These are phyloP conservation scores for Arenicola marina DNA, from an alignment of 2,888 invertebrate species.

Conservation along the genomic window DNA sequence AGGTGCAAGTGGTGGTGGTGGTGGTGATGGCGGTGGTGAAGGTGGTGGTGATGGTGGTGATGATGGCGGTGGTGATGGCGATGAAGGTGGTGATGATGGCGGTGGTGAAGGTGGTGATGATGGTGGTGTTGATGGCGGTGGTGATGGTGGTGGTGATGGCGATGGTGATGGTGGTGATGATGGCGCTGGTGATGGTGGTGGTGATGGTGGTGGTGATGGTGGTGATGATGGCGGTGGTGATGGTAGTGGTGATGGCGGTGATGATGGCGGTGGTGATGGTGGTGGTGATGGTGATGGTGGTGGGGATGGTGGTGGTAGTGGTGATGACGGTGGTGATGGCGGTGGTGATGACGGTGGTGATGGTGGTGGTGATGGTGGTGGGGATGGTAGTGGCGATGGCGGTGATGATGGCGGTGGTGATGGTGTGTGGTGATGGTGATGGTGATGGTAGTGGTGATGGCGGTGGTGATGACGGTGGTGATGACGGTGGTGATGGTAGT, in stretches of 20 bases:
- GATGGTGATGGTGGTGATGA: background rate
- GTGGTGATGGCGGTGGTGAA: background rate
- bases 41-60: background rate
- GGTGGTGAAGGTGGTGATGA: background rate
- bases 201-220: background rate
- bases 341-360: background rate
- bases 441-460: background rate
- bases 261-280: background rate
- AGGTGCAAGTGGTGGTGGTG: too few relatives aligned
- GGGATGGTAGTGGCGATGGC: too few relatives aligned
- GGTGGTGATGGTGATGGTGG: too few relatives aligned
- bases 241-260: background rate
- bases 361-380: too few relatives aligned
- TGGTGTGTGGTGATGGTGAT: background rate
- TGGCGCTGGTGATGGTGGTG: background rate
- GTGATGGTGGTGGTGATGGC: background rate
- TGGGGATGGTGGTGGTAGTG: too few relatives aligned
- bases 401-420: too few relatives aligned
- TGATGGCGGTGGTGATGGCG: background rate
- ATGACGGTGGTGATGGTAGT: conserved; percentile 8
- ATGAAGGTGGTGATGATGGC: background rate
- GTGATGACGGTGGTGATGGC: too few relatives aligned
- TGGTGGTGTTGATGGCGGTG: background rate
- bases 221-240: background rate
- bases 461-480: background rate